Conservation (phyloP, 2,888 invertebrate genomes). For the Spilarctia lutea region DNA sequence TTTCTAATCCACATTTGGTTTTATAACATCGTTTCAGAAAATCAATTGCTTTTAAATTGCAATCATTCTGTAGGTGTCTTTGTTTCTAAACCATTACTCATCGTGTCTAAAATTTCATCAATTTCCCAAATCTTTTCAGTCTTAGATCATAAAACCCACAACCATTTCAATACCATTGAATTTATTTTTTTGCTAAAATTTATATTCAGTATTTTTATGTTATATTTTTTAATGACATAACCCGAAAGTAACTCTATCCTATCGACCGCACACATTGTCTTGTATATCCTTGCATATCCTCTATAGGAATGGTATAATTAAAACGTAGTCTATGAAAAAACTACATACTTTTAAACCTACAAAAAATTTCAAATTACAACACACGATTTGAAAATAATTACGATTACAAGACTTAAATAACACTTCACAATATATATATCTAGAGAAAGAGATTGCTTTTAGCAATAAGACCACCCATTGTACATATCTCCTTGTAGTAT, state of each 20-base stretch:
- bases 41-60: neutral
- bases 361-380: neutral
- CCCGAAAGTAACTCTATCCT: neutral
- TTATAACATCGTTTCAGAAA: neutral
- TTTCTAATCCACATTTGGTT: neutral
- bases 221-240: neutral
- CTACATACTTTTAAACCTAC: neutral
- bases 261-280: neutral
- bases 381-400: constrained; percentile 1
- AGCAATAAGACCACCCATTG: too few species aligned
- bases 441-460: too few species aligned
- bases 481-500: too few species aligned
- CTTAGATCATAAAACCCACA: neutral
- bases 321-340: neutral
- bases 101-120: neutral
- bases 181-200: neutral
- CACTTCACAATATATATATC: neutral
- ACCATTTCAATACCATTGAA: neutral
- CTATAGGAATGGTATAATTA: constrained; percentile 10
- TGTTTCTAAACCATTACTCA: neutral
- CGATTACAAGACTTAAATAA: constrained; percentile 3
- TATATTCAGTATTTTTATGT: neutral
- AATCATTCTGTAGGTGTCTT: neutral
- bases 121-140: neutral
- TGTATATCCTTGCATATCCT: neutral